Evolutionary conservation across 2,888 invertebrate genomes (phyloP).

Genomic region (Biston stratarius): DNA sequence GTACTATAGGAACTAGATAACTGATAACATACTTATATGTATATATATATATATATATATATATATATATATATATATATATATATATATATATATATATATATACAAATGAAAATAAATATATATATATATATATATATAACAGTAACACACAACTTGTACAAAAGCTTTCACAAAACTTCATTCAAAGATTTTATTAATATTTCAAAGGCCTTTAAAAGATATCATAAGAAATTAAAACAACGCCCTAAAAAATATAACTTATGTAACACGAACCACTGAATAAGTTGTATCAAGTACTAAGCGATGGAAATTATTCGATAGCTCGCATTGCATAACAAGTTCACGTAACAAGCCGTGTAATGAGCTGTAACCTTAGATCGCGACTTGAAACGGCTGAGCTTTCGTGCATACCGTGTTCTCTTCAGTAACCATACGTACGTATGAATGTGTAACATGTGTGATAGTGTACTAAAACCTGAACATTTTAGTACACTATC

Average conservation of each 20-base stretch:
- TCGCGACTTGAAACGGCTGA: conserved; percentile 72
- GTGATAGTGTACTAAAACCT: neutral
- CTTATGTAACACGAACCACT: neutral
- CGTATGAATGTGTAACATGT: neutral
- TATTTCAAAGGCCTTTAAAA: no score
- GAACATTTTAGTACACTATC: neutral
- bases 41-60: no score
- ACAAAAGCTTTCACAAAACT: neutral
- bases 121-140: no score
- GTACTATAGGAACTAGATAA: no score
- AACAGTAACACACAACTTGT: no score
- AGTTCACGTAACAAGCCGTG: conserved; percentile 71
- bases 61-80: no score
- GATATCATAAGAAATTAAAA: no score
- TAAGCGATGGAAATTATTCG: neutral
- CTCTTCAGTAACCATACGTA: no score
- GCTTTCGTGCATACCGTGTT: conserved; percentile 73
- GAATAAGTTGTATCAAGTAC: neutral
- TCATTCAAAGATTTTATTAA: no score
- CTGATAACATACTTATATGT: no score
- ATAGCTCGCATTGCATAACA: conserved; percentile 54
- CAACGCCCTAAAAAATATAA: neutral
- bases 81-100: no score
- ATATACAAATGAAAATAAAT: no score
- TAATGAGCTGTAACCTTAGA: conserved; percentile 81